phyloP scores from a whole-genome alignment of 1,140 invertebrate genomes.

The Aphaenogaster floridana region DNA sequence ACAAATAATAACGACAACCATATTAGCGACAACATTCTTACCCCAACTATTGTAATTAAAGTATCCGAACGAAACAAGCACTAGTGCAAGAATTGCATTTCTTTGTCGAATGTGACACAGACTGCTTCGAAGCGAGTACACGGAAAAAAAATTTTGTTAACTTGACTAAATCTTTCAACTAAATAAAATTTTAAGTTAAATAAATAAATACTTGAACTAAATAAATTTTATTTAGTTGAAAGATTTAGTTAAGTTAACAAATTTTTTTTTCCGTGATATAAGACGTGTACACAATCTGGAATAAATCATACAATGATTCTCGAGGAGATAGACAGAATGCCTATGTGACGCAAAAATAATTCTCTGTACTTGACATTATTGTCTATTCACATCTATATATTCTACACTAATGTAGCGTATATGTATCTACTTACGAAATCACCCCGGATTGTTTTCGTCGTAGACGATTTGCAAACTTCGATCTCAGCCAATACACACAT shows the following conservation, averaged over 20 bases:
- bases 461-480: constrained; percentile 28
- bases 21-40: constrained; percentile 4
- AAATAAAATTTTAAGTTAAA: no score
- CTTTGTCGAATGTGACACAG: background rate
- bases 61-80: background rate
- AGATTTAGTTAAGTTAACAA: no score
- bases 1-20: constrained; percentile 56
- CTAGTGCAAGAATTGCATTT: no score
- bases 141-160: no score
- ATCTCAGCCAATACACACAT: constrained; percentile 36
- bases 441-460: constrained; percentile 26
- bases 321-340: background rate
- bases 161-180: no score
- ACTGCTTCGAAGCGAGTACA: background rate
- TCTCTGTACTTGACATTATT: background rate
- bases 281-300: background rate
- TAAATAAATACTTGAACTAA: no score
- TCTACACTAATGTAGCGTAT: background rate
- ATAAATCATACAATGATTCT: background rate
- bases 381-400: background rate
- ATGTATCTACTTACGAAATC: background rate
- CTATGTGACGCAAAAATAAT: background rate
- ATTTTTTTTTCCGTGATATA: no score
- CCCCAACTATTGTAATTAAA: background rate
- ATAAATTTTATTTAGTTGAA: no score